Percentiles rank a stretch among this genome's conserved stretches.
Evolutionary conservation across 2,888 invertebrate genomes (phyloP).

Genomic region (Torymus auratus): DNA sequence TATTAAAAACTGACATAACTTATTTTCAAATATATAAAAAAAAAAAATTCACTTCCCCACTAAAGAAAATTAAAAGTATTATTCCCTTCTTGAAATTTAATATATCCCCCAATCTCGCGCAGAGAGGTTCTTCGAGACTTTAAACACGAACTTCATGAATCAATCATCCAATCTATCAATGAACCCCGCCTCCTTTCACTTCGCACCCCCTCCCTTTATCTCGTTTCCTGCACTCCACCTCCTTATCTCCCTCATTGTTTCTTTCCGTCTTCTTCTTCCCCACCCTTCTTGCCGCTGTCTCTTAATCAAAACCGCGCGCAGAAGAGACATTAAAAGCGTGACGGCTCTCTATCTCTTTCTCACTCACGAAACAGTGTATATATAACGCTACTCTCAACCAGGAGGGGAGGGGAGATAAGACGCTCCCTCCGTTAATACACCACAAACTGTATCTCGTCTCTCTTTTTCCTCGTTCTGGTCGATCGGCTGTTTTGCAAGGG

Average conservation of each 20-base stretch:
- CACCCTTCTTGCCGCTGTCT: slow-evolving; percentile 60
- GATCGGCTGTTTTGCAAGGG: too few relatives aligned
- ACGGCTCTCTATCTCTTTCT: slow-evolving; percentile 54
- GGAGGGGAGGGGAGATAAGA: slow-evolving; percentile 72
- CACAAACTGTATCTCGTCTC: slow-evolving; percentile 41
- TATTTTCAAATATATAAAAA: too few relatives aligned
- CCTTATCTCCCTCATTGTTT: slow-evolving; percentile 35
- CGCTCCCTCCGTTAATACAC: slow-evolving; percentile 67
- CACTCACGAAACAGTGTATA: slow-evolving; percentile 69
- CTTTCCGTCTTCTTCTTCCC: slow-evolving; percentile 9
- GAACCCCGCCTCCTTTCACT: slow-evolving; percentile 4
- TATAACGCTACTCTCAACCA: slow-evolving; percentile 57
- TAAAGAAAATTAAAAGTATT: neutral
- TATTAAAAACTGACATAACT: too few relatives aligned
- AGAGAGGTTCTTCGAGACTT: too few relatives aligned
- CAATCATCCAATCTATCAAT: slow-evolving; percentile 16
- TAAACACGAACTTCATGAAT: neutral
- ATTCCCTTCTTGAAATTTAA: neutral
- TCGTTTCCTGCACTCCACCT: slow-evolving; percentile 4
- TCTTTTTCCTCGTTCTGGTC: slow-evolving; percentile 47
- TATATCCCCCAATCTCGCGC: too few relatives aligned
- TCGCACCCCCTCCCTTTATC: slow-evolving; percentile 13
- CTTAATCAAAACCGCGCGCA: slow-evolving; percentile 73
- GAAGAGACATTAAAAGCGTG: slow-evolving; percentile 74
- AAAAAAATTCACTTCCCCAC: too few relatives aligned